Percentiles rank a stretch among this genome's conserved stretches.
phyloP scores from a whole-genome alignment of 2,113 vertebrate genomes.

The Pygoscelis antarcticus region DNA sequence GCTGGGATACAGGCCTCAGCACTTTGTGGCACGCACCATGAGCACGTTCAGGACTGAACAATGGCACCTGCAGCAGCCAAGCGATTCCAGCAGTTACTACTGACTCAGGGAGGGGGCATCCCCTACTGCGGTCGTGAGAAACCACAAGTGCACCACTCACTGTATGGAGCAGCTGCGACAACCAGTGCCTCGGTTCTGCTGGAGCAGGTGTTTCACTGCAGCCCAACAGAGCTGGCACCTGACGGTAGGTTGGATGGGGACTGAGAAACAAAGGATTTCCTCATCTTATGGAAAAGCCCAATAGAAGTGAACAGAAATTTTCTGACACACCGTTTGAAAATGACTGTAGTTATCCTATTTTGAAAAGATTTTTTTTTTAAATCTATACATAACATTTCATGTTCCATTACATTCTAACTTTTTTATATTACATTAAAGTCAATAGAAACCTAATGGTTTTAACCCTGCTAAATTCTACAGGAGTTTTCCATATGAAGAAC shows the following conservation, averaged over 20 bases:
- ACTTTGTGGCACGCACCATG: not conserved
- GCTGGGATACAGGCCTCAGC: not conserved
- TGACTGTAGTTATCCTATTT: not conserved
- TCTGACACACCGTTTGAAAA: not conserved
- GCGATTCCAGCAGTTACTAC: not conserved
- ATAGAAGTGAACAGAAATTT: not conserved
- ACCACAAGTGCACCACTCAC: not conserved
- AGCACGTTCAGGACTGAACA: not conserved
- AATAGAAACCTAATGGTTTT: not conserved
- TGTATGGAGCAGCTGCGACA: not conserved
- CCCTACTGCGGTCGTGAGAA: not conserved
- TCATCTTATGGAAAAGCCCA: not conserved
- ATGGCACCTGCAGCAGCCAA: not conserved
- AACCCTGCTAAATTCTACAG: not conserved
- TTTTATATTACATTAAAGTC: not conserved
- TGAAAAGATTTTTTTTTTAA: not conserved
- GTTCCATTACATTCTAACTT: not conserved
- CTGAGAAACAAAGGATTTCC: not conserved
- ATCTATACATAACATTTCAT: not conserved
- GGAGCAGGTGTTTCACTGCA: not conserved
- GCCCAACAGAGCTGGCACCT: not conserved
- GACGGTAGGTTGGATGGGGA: not conserved
- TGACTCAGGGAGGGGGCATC: not conserved
- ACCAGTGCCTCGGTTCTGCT: not conserved
- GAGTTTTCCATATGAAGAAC: not conserved